A percentile compares a stretch with the other conserved stretches of the same genome.
These are phyloP conservation scores for Graphium colonna DNA, from an alignment of 2,888 invertebrate genomes.

Conservation along the genomic window DNA sequence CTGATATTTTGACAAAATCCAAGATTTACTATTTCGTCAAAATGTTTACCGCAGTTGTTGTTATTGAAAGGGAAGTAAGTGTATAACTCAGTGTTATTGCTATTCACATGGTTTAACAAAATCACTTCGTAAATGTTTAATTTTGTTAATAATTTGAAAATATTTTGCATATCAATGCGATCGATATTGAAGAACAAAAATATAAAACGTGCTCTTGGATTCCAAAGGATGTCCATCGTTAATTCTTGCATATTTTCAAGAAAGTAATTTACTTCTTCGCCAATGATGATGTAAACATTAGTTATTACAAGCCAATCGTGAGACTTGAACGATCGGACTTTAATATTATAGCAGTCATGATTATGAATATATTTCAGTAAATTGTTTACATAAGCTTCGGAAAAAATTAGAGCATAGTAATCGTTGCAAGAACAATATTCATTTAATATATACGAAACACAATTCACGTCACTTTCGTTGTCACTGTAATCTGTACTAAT, in stretches of 20 bases:
- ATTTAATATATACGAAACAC: slow-evolving; percentile 26
- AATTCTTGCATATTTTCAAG: slow-evolving; percentile 34
- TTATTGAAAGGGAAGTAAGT: slow-evolving; percentile 45
- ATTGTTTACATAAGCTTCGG: slow-evolving; percentile 28
- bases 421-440: slow-evolving; percentile 18
- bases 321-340: slow-evolving; percentile 17
- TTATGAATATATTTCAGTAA: slow-evolving; percentile 33
- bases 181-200: slow-evolving; percentile 30
- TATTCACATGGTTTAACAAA: slow-evolving; percentile 33
- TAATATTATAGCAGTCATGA: slow-evolving; percentile 37
- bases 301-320: slow-evolving; percentile 36
- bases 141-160: slow-evolving; percentile 36
- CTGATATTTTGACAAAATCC: slow-evolving; percentile 36
- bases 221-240: slow-evolving; percentile 43
- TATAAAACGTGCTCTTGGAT: slow-evolving; percentile 47
- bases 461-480: slow-evolving; percentile 29
- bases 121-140: slow-evolving; percentile 42
- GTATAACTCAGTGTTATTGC: slow-evolving; percentile 29
- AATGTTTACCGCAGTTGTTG: slow-evolving; percentile 40
- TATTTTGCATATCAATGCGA: slow-evolving; percentile 20
- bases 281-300: slow-evolving; percentile 43
- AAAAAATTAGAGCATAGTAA: slow-evolving; percentile 35
- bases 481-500: not conserved
- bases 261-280: slow-evolving; percentile 35
- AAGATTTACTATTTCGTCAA: slow-evolving; percentile 34